phyloP scores from a whole-genome alignment of 2,113 vertebrate genomes.

The Chamaetylas fuelleborni region DNA sequence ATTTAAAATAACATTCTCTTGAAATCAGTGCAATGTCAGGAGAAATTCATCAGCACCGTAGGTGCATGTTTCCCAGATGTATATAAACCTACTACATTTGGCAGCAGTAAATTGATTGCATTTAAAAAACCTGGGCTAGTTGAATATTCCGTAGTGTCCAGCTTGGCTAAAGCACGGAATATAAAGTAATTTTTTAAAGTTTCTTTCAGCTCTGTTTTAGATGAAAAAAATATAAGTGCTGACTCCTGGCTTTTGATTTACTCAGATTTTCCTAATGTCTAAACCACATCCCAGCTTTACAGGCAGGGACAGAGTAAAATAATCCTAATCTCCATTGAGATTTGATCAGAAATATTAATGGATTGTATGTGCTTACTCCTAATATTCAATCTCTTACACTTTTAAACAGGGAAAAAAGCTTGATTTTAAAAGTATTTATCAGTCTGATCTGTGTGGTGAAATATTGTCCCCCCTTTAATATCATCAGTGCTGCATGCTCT shows the following conservation, averaged over 20 bases:
- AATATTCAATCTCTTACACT: neutral
- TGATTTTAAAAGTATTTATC: constrained; percentile 41
- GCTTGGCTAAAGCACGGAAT: constrained; percentile 13
- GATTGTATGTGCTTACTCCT: neutral
- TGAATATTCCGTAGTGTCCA: constrained; percentile 37
- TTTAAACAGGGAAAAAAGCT: neutral
- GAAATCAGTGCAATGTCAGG: constrained; percentile 64
- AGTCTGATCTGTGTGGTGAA: constrained; percentile 13
- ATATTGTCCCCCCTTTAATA: constrained; percentile 21
- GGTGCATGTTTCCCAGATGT: constrained; percentile 57
- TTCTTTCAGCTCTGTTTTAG: constrained; percentile 3
- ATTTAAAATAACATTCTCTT: constrained; percentile 67
- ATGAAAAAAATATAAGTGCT: neutral
- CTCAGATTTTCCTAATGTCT: neutral
- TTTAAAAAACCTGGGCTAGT: constrained; percentile 51
- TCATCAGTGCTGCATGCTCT: constrained; percentile 33
- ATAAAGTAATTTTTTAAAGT: constrained; percentile 20
- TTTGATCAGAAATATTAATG: neutral
- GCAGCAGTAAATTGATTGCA: constrained; percentile 63
- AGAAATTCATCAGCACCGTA: constrained; percentile 57
- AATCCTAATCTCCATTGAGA: neutral
- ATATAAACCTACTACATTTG: constrained; percentile 52
- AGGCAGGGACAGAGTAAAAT: neutral
- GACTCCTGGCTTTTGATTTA: constrained; percentile 1
- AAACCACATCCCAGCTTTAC: neutral